Evolutionary conservation across 2,888 invertebrate genomes (phyloP), one percentile per base, ranked within the genome.

Genomic region (Linyphia triangularis): DNA sequence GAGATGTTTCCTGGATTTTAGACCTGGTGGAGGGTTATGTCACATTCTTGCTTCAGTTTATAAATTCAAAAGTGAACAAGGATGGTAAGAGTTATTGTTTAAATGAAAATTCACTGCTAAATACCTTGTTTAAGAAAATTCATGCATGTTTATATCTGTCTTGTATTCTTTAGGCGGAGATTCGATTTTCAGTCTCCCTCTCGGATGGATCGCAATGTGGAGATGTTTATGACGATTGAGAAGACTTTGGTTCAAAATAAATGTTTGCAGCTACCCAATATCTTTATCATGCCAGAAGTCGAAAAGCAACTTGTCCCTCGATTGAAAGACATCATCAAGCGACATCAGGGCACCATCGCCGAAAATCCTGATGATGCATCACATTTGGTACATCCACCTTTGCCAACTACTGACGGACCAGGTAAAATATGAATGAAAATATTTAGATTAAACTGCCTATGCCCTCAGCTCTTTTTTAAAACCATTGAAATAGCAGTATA

Each of bases 41-140:
- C 97, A 97, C 91, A 97, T 98, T 92, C 95, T 99, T 91, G 96
- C 96, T 91, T 96, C 98, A 90, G 98, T 97, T 93, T 99, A 96
- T 94, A 97, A 97, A 92, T 98, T 97, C 94, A 98, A 98, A 93
- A 96, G 96, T 93, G 99, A 99, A 93, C 98, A 98, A 93, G 96
- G 97, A 93, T 98, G 97, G 96, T 93, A 91, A 91, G 30, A 10
- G 40, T 40, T 40, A 40, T 40, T 40, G 9, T 40, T 7, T 0
- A 40, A 40, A 40, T 40, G 13, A 10, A 40, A 10, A 40, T 40
- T 10, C 13, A 40, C 40, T n/a, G 1, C 5, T 19, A 61, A 30
- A 16, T 30, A n/a, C 1, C 10, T 19, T 28, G 26, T 30, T 13
- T 26, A 13, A 30, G 28, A 28, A 9, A 10, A 24, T 28, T 67